phyloP scores from a whole-genome alignment of 30 jellyfish, hydroid and myxozoan genomes.

The Nemopilema nomurai region DNA sequence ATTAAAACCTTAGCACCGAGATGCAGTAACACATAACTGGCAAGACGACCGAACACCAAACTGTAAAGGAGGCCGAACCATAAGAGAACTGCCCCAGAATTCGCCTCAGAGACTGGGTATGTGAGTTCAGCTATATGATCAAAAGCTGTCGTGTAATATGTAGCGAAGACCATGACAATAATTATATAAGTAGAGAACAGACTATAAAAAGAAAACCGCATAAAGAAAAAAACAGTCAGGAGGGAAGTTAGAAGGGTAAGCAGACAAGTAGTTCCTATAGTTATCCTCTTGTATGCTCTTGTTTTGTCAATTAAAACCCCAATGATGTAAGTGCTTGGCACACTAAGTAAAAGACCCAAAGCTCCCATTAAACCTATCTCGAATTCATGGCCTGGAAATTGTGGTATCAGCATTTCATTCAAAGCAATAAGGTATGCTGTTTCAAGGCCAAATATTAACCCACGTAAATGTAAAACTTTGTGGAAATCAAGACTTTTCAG shows the following conservation, averaged over 20 bases:
- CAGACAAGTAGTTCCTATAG: neutral
- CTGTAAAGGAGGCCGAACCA: constrained; percentile 3
- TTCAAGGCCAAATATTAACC: neutral
- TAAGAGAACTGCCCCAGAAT: neutral
- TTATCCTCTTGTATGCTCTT: neutral
- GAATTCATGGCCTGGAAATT: constrained; percentile 4
- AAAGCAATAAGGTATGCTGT: neutral
- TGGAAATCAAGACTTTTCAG: neutral
- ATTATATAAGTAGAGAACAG: neutral
- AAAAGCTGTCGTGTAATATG: constrained; percentile 21
- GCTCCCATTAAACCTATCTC: constrained; percentile 11
- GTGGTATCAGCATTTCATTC: neutral
- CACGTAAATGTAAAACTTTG: neutral
- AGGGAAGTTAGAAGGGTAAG: neutral
- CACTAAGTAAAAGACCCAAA: neutral
- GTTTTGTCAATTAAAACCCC: constrained; percentile 11
- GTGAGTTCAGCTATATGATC: constrained; percentile 3
- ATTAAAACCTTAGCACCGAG: neutral
- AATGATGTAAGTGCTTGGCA: neutral
- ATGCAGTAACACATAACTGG: neutral
- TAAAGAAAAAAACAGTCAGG: neutral
- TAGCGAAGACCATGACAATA: neutral
- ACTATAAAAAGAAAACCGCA: neutral
- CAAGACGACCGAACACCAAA: neutral
- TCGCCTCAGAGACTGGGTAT: constrained; percentile 9